phyloP scores from a whole-genome alignment of 2,888 invertebrate species.

The Agrochola lota region DNA sequence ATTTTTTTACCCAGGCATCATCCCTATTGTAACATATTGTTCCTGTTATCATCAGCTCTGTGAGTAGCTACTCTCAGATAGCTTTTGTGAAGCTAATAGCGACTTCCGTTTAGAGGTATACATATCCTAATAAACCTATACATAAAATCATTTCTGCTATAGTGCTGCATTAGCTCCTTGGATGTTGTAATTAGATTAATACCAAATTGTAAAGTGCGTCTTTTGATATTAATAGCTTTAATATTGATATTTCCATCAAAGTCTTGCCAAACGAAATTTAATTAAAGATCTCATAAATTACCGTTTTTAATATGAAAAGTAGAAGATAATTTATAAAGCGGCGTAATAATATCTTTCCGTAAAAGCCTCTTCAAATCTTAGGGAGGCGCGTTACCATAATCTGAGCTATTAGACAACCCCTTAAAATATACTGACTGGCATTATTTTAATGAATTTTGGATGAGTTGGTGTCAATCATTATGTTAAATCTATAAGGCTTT shows the following conservation, averaged over 20 bases:
- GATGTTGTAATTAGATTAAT: constrained; percentile 48
- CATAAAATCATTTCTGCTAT: constrained; percentile 17
- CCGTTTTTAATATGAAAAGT: constrained; percentile 48
- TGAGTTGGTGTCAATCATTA: constrained; percentile 52
- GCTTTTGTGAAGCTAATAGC: constrained; percentile 34
- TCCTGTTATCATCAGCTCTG: background rate
- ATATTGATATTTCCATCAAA: constrained; percentile 27
- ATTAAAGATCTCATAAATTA: constrained; percentile 48
- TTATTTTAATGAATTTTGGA: constrained; percentile 59
- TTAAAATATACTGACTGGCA: constrained; percentile 54
- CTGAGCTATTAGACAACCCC: constrained; percentile 56
- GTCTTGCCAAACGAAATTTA: constrained; percentile 22
- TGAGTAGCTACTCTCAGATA: background rate
- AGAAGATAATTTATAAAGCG: constrained; percentile 48
- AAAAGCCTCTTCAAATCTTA: constrained; percentile 52
- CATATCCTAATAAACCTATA: too few relatives aligned
- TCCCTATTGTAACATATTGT: background rate
- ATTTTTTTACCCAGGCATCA: too few relatives aligned
- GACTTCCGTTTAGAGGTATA: constrained; percentile 33
- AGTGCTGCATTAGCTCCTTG: constrained; percentile 39
- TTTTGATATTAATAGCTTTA: constrained; percentile 16
- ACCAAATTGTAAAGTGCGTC: constrained; percentile 9
- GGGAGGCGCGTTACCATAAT: constrained; percentile 57
- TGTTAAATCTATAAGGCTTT: constrained; percentile 24
- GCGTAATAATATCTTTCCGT: constrained; percentile 44